These are phyloP conservation scores for Tenthredo notha DNA, from an alignment of 2,888 invertebrate species.

Conservation along the genomic window DNA sequence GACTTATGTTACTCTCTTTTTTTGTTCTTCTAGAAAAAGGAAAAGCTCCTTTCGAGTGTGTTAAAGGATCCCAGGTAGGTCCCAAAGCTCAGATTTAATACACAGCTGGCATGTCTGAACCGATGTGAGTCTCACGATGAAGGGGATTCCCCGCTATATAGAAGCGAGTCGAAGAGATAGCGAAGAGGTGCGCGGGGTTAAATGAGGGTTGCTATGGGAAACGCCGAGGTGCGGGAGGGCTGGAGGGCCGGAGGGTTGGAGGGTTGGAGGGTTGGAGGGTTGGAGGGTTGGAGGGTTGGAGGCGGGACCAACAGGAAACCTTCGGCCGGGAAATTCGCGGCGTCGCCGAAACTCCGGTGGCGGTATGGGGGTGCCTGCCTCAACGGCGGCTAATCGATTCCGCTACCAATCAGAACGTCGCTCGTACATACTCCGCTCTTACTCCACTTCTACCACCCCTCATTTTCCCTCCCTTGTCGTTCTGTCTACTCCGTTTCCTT, in stretches of 20 bases:
- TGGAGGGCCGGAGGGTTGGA: conserved; percentile 57
- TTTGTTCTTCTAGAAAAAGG: background rate
- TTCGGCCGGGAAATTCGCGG: conserved; percentile 76
- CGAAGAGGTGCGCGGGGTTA: conserved; percentile 44
- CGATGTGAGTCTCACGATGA: background rate
- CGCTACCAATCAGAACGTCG: conserved; percentile 73
- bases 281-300: conserved; percentile 53
- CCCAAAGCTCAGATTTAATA: background rate
- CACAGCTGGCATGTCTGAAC: background rate
- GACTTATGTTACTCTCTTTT: background rate
- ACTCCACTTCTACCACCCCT: conserved; percentile 63
- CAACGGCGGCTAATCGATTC: conserved; percentile 73
- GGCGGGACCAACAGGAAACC: conserved; percentile 71
- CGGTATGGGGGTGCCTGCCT: conserved; percentile 51
- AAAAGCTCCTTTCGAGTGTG: background rate
- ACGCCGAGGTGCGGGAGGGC: conserved; percentile 65
- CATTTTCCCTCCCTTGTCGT: conserved; percentile 52
- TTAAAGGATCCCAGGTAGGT: background rate
- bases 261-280: conserved; percentile 51
- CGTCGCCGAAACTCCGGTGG: conserved; percentile 69
- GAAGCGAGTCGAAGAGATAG: conserved; percentile 20
- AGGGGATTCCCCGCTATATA: conserved; percentile 2
- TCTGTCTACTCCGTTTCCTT: conserved; percentile 55
- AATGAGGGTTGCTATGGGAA: conserved; percentile 75
- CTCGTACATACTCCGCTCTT: conserved; percentile 64